Evolutionary conservation across 2,888 invertebrate species (phyloP).

Genomic region (Drosophila nigricruria): DNA sequence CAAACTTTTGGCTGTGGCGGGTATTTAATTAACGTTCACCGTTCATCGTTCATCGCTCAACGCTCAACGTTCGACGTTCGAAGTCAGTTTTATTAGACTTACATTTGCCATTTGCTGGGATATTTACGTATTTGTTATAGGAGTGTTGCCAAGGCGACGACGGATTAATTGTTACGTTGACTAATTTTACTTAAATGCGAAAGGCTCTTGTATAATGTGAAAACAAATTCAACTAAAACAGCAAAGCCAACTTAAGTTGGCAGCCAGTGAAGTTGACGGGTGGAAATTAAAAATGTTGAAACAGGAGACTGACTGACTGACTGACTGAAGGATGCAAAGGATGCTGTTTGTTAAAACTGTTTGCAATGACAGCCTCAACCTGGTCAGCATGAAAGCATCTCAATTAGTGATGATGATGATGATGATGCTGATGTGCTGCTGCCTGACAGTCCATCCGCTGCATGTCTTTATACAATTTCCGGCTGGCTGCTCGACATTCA

Average conservation of each 20-base stretch:
- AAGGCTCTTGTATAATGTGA: slow-evolving; percentile 38
- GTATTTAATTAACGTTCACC: slow-evolving; percentile 74
- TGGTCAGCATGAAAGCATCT: slow-evolving; percentile 56
- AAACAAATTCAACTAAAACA: slow-evolving; percentile 3
- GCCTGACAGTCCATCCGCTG: slow-evolving; percentile 9
- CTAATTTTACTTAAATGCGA: slow-evolving; percentile 54
- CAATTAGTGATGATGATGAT: slow-evolving; percentile 58
- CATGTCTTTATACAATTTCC: slow-evolving; percentile 29
- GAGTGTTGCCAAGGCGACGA: slow-evolving; percentile 60
- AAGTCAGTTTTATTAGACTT: slow-evolving; percentile 36
- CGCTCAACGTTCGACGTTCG: slow-evolving; percentile 48
- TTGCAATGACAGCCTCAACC: slow-evolving; percentile 34
- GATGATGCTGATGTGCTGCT: neutral
- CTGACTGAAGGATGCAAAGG: slow-evolving; percentile 24
- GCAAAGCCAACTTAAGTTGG: slow-evolving; percentile 16
- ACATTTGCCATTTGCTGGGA: slow-evolving; percentile 36
- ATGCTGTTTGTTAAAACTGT: slow-evolving; percentile 33
- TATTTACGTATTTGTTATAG: slow-evolving; percentile 43
- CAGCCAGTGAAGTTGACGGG: slow-evolving; percentile 41
- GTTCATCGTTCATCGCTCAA: slow-evolving; percentile 63
- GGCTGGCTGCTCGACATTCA: slow-evolving; percentile 16
- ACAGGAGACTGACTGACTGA: slow-evolving; percentile 12
- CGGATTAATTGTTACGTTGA: slow-evolving; percentile 69
- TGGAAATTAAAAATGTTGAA: slow-evolving; percentile 53
- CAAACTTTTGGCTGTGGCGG: slow-evolving; percentile 49